phyloP scores from a whole-genome alignment of 2,888 invertebrate genomes.

The Acleris laterana region DNA sequence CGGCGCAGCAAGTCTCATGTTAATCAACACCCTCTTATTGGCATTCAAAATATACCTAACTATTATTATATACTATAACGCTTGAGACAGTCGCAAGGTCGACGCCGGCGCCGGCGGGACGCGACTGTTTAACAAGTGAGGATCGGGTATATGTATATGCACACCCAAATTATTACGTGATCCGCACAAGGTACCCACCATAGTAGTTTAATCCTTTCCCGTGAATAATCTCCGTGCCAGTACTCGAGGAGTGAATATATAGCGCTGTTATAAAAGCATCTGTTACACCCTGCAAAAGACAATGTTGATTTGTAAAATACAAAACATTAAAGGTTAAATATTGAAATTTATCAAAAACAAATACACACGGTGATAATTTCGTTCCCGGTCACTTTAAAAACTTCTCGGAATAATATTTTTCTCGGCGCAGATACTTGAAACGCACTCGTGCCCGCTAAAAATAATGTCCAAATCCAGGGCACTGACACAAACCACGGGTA shows the following conservation, averaged over 20 bases:
- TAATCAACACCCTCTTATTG: no score
- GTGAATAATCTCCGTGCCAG: conserved; percentile 71
- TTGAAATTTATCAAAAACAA: not conserved
- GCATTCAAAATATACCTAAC: no score
- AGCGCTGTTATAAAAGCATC: conserved; percentile 69
- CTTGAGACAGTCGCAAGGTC: no score
- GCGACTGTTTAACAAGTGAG: no score
- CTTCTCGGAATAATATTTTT: conserved; percentile 47
- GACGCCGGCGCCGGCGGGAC: no score
- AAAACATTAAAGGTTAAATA: not conserved
- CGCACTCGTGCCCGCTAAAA: conserved; percentile 51
- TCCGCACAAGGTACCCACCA: conserved; percentile 50
- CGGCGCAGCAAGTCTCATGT: no score
- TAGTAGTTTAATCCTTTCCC: conserved; percentile 75
- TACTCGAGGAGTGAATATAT: conserved; percentile 69
- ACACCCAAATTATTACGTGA: no score
- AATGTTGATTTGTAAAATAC: not conserved
- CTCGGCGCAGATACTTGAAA: conserved; percentile 46
- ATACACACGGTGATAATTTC: conserved; percentile 57
- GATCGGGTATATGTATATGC: no score
- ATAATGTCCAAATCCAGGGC: conserved; percentile 62
- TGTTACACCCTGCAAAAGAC: conserved; percentile 54
- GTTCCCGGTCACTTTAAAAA: conserved; percentile 57
- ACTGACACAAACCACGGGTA: conserved; percentile 58
- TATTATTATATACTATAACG: no score